These are phyloP conservation scores for Periphyllus acericola DNA, from an alignment of 2,888 invertebrate species.

Conservation along the genomic window DNA sequence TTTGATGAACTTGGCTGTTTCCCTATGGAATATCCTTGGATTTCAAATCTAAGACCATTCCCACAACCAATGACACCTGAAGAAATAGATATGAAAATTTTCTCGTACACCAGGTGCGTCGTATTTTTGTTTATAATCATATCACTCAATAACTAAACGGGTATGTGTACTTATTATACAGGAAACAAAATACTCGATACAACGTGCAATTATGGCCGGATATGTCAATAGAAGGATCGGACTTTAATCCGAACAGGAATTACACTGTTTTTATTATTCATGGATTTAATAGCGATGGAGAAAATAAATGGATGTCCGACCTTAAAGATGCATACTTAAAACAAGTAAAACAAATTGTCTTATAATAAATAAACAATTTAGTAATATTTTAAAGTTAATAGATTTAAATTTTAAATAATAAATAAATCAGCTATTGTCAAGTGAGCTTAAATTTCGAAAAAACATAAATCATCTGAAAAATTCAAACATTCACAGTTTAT, in stretches of 20 bases:
- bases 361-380: not conserved
- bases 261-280: slow-evolving; percentile 73
- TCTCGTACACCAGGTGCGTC: slow-evolving; percentile 66
- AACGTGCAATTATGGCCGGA: slow-evolving; percentile 64
- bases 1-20: slow-evolving; percentile 68
- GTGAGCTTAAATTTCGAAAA: not conserved
- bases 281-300: slow-evolving; percentile 74
- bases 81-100: slow-evolving; percentile 66
- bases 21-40: slow-evolving; percentile 67
- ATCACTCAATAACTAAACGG: not conserved
- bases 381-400: not conserved
- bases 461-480: not conserved
- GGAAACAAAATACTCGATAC: slow-evolving; percentile 61
- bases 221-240: slow-evolving; percentile 70
- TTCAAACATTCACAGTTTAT: not conserved
- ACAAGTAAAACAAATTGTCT: slow-evolving; percentile 68
- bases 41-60: slow-evolving; percentile 66
- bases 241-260: slow-evolving; percentile 68
- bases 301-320: slow-evolving; percentile 72
- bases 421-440: not conserved
- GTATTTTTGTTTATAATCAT: not conserved
- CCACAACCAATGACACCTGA: slow-evolving; percentile 66
- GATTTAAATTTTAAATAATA: not conserved
- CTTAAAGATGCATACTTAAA: slow-evolving; percentile 72
- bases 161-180: slow-evolving; percentile 20